Evolutionary conservation across 2,797 vertebrate genomes (phyloP).

Genomic region (Macropus fuliginosus): DNA sequence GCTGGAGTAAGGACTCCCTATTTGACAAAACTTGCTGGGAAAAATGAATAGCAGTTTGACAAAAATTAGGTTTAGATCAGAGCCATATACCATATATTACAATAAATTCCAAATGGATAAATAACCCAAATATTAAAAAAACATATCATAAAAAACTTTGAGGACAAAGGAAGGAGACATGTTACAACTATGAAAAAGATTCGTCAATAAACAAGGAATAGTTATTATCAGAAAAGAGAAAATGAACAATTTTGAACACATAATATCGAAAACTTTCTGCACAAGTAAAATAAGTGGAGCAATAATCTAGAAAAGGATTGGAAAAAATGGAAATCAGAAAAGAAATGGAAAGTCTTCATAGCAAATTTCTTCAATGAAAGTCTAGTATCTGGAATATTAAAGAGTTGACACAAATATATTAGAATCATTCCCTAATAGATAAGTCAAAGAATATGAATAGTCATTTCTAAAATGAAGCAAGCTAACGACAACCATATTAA

Average conservation of each 20-base stretch:
- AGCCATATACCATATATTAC: background rate
- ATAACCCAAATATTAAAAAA: background rate
- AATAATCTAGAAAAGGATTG: background rate
- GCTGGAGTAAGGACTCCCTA: background rate
- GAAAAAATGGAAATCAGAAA: background rate
- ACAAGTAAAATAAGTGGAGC: background rate
- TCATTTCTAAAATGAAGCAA: background rate
- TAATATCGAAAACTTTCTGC: background rate
- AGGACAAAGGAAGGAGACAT: background rate
- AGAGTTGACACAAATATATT: background rate
- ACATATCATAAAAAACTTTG: background rate
- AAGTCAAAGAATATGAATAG: background rate
- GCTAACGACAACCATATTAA: background rate
- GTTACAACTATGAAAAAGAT: background rate
- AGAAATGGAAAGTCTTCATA: background rate
- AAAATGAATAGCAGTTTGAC: background rate
- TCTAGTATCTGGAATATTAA: background rate
- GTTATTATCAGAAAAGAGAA: background rate
- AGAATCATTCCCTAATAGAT: background rate
- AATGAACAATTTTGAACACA: background rate
- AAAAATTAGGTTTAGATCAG: background rate
- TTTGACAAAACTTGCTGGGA: background rate
- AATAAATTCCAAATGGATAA: background rate
- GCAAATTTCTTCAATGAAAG: background rate
- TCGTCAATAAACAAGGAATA: background rate